phyloP scores from a whole-genome alignment of 1,140 invertebrate genomes.

The Megalonaias nervosa region DNA sequence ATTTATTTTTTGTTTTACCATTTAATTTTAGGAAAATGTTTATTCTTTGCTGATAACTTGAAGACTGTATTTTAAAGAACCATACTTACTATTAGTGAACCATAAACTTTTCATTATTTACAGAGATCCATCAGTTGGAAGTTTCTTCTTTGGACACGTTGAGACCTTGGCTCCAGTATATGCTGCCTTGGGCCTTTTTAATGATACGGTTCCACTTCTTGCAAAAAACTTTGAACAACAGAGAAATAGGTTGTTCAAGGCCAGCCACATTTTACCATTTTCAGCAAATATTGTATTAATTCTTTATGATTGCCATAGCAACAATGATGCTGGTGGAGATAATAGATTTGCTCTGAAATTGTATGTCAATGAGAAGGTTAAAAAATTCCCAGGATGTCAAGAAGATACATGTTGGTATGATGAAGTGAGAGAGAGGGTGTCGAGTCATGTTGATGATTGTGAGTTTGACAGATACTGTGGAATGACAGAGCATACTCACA shows the following conservation, averaged over 20 bases:
- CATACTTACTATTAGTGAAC: not conserved
- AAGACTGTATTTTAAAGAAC: not conserved
- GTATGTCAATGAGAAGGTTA: conserved; percentile 58
- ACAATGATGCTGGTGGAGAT: conserved; percentile 26
- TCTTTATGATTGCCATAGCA: conserved; percentile 74
- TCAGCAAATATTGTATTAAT: conserved; percentile 88
- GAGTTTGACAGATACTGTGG: conserved; percentile 54
- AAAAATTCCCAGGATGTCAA: conserved; percentile 53
- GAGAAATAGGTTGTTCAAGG: conserved; percentile 80
- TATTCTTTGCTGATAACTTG: not conserved
- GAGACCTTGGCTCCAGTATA: conserved; percentile 87
- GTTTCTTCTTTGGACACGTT: conserved; percentile 89
- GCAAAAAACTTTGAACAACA: conserved; percentile 76
- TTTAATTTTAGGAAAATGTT: not conserved
- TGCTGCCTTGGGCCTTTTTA: conserved; percentile 83
- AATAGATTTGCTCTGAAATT: conserved; percentile 51
- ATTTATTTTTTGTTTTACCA: not conserved
- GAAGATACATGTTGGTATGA: conserved; percentile 47
- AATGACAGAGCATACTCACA: not conserved
- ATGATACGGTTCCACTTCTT: conserved; percentile 77
- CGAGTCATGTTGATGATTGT: conserved; percentile 50
- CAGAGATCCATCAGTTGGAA: conserved; percentile 71
- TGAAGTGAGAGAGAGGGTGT: conserved; percentile 38
- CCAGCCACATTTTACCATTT: conserved; percentile 85
- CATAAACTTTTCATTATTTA: not conserved